Conservation (phyloP, 2,113 vertebrate species). For the Microcebus tavaratra region DNA sequence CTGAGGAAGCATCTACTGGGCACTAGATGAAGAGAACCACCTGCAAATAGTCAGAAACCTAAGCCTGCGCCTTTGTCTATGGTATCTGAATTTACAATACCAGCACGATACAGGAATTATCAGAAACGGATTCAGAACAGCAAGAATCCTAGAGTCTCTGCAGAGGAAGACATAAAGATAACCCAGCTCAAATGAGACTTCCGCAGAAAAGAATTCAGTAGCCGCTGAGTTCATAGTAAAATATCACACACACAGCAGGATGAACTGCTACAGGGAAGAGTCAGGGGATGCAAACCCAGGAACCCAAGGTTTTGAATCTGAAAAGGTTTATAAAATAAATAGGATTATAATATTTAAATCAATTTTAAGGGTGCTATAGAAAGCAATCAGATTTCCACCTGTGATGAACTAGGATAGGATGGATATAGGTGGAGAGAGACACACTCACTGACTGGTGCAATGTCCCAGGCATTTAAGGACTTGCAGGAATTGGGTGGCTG, state of each 20-base stretch:
- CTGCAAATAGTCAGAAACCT: neutral
- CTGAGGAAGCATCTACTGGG: neutral
- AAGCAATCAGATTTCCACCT: neutral
- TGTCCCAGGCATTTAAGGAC: neutral
- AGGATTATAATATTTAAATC: neutral
- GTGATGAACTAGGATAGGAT: neutral
- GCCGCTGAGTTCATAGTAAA: neutral
- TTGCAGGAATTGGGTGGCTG: neutral
- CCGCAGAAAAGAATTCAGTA: neutral
- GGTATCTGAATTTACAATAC: neutral
- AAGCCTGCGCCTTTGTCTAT: neutral
- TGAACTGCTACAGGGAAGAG: neutral
- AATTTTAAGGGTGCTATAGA: neutral
- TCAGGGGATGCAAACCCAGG: neutral
- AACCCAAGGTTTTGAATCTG: neutral
- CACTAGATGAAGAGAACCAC: neutral
- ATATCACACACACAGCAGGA: neutral
- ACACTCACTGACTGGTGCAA: neutral
- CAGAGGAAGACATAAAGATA: neutral
- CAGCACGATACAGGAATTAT: neutral
- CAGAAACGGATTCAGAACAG: neutral
- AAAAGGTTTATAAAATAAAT: neutral
- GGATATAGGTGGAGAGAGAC: neutral
- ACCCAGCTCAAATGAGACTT: neutral
- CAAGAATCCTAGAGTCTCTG: neutral